These are phyloP conservation scores for Strigops habroptila DNA, from an alignment of 2,113 vertebrate genomes.

Conservation along the genomic window DNA sequence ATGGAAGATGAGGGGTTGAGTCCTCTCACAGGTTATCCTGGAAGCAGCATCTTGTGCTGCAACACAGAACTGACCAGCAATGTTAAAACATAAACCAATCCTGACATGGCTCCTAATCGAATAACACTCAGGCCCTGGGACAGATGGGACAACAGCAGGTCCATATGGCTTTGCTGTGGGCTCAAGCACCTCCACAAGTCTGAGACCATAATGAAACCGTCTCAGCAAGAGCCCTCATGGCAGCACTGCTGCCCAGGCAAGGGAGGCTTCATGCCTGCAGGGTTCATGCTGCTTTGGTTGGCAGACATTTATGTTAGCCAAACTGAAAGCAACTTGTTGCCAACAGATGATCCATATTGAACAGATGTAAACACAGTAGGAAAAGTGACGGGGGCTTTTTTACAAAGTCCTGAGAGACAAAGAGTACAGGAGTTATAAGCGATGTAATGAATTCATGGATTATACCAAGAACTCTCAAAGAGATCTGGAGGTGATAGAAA, in stretches of 20 bases:
- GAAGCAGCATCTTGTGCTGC: neutral
- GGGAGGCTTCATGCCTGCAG: neutral
- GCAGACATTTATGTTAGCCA: neutral
- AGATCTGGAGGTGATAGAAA: neutral
- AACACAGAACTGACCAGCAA: neutral
- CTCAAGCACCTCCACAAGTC: neutral
- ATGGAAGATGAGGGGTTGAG: neutral
- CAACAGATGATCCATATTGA: neutral
- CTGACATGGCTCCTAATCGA: neutral
- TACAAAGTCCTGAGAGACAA: neutral
- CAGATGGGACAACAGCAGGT: neutral
- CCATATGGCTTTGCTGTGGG: neutral
- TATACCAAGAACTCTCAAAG: neutral
- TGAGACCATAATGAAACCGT: neutral
- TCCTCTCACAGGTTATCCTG: neutral
- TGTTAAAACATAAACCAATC: neutral
- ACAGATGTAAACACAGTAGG: conserved; percentile 37
- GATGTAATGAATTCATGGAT: neutral
- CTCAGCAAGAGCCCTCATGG: neutral
- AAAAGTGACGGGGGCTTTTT: neutral
- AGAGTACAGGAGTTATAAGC: neutral
- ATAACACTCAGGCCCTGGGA: neutral
- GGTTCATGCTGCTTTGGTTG: neutral
- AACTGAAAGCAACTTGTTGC: neutral
- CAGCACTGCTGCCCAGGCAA: neutral